These are phyloP conservation scores for Pediacus dermestoides DNA, from an alignment of 2,888 invertebrate species.

Conservation along the genomic window DNA sequence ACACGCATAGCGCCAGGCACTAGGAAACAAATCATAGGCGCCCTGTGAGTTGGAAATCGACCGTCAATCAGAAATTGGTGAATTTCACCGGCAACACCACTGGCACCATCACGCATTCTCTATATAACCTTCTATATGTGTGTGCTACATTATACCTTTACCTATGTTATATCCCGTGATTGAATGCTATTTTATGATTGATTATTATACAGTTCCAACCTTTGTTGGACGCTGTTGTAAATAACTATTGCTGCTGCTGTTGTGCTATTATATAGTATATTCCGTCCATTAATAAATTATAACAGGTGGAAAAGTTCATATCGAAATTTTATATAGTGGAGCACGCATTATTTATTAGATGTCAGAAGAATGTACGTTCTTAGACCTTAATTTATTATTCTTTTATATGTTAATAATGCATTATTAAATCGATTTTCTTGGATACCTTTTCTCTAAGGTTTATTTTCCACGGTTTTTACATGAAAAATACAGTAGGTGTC, in stretches of 20 bases:
- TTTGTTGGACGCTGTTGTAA: slow-evolving; percentile 16
- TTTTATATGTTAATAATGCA: slow-evolving; percentile 20
- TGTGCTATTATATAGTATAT: slow-evolving; percentile 2
- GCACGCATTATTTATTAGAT: slow-evolving; percentile 19
- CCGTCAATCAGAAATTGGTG: slow-evolving; percentile 23
- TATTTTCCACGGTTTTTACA: too few relatives aligned
- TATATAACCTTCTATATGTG: not conserved
- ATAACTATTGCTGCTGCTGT: slow-evolving; percentile 20
- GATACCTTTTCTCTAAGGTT: too few relatives aligned
- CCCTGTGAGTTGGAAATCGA: slow-evolving; percentile 27
- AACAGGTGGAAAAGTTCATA: slow-evolving; percentile 28
- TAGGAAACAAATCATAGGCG: slow-evolving; percentile 37
- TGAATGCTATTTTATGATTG: slow-evolving; percentile 37
- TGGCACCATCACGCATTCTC: slow-evolving; percentile 20
- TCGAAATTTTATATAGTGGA: slow-evolving; percentile 17
- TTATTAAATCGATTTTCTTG: slow-evolving; percentile 18
- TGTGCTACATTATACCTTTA: too few relatives aligned
- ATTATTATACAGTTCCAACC: slow-evolving; percentile 28
- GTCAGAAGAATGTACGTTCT: slow-evolving; percentile 16
- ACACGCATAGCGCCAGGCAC: slow-evolving; percentile 36
- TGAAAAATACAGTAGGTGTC: too few relatives aligned
- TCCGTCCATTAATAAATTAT: slow-evolving; percentile 23
- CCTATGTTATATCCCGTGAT: too few relatives aligned
- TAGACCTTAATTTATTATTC: slow-evolving; percentile 21
- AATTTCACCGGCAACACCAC: too few relatives aligned